Evolutionary conservation across 2,113 vertebrate genomes (phyloP), one percentile per base, ranked within the genome.

Genomic region (Saccopteryx leptura): DNA sequence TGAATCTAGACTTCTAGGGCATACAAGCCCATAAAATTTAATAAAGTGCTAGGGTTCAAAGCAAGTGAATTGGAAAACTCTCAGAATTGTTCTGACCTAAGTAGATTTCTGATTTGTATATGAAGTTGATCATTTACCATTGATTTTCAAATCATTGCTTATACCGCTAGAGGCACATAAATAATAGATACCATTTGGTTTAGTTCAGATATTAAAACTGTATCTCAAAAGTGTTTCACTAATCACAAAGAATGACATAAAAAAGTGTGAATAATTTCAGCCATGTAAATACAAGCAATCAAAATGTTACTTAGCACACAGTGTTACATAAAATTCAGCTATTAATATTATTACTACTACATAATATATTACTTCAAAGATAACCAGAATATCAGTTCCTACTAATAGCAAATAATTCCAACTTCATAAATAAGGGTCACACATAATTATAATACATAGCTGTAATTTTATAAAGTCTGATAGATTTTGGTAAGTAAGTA

Each of bases 81-180:
- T 88, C 63, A 93, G 63, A 90, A 93, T 75, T 78, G 11, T 56
- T 88, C 46, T 88, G 72, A 94, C 54, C 61, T 89, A 65, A 94
- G 31, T 79, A 75, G 33, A 50, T 90, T 92, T 95, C 24, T 96
- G 84, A 92, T 96, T 96, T 92, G 81, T 86, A 81, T 68, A 79
- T 58, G 63, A 88, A 93, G 21, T 91, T 91, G 52, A 88, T 86
- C 66, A 94, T 54, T 95, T 95, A 68, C 39, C 83, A 93, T 19
- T 95, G 81, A 89, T 91, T 97, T 96, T 96, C 90, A 95, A 95
- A 95, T 89, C 82, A 91, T n/a, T 74, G n/a, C 12, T 76, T 95
- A 87, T 33, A 86, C 17, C 82, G 66, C 21, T 82, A 82, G 58
- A 69, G 78, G 33, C 33, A 60, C 54, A 92, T 96, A 97, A 94